Conservation (phyloP, 1,140 invertebrate species). For the Temnothorax curvispinosus region DNA sequence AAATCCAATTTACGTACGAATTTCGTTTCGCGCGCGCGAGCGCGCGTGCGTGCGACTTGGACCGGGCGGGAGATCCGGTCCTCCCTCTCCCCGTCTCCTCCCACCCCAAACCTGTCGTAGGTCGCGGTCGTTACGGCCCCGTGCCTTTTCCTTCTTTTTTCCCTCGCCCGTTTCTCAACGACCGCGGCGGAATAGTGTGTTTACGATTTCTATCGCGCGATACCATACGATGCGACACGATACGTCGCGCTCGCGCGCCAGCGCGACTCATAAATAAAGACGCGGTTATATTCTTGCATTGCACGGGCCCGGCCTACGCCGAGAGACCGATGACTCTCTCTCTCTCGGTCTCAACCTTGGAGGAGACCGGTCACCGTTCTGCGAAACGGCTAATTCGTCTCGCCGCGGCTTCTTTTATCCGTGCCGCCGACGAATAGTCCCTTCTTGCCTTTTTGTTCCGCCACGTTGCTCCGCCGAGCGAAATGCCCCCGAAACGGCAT, state of each 20-base stretch:
- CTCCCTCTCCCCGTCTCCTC: neutral
- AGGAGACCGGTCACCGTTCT: constrained; percentile 33
- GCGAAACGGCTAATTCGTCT: constrained; percentile 50
- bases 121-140: constrained; percentile 64
- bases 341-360: constrained; percentile 57
- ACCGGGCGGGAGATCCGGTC: constrained; percentile 1
- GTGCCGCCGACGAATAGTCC: constrained; percentile 17
- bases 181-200: constrained; percentile 5
- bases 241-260: neutral
- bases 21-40: constrained; percentile 56
- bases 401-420: constrained; percentile 43
- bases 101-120: constrained; percentile 59
- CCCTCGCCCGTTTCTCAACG: neutral
- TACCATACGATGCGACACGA: constrained; percentile 10
- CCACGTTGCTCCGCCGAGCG: constrained; percentile 24
- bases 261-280: constrained; percentile 56
- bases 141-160: constrained; percentile 24
- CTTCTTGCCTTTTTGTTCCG: constrained; percentile 14
- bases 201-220: constrained; percentile 13
- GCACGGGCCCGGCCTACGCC: constrained; percentile 4
- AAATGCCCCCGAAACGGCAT: constrained; percentile 55
- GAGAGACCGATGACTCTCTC: constrained; percentile 54
- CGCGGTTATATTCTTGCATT: neutral
- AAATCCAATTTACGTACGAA: constrained; percentile 74
- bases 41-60: constrained; percentile 24